These are phyloP conservation scores for Scomber scombrus DNA, from an alignment of 2,113 vertebrate species.

Conservation along the genomic window DNA sequence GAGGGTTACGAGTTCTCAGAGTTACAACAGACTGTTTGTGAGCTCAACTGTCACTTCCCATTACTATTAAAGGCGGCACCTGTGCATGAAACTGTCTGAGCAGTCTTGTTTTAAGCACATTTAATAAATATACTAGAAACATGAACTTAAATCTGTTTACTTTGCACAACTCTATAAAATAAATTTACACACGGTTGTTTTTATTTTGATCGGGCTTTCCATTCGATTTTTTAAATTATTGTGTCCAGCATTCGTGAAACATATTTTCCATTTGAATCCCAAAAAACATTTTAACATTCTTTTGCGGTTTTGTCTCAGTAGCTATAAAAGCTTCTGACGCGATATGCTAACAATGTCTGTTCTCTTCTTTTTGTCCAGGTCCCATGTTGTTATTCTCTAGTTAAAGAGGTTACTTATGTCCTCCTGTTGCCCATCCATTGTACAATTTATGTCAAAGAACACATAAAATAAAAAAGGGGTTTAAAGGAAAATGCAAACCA, in stretches of 20 bases:
- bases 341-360: constrained; percentile 33
- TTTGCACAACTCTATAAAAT: constrained; percentile 7
- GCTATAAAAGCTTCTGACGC: constrained; percentile 32
- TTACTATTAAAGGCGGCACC: constrained; percentile 69
- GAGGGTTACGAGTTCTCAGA: constrained; percentile 28
- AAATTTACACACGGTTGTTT: constrained; percentile 12
- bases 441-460: constrained; percentile 44
- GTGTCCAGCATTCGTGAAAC: neutral
- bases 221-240: neutral
- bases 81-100: constrained; percentile 23
- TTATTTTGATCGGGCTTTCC: neutral
- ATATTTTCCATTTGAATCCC: constrained; percentile 42
- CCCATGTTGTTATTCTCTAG: no score
- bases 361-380: constrained; percentile 23
- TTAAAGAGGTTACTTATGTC: constrained; percentile 18
- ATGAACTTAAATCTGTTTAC: constrained; percentile 25
- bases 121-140: constrained; percentile 13
- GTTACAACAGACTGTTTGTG: constrained; percentile 53
- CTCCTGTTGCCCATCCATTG: constrained; percentile 18
- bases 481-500: constrained; percentile 37
- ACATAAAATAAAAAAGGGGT: constrained; percentile 11
- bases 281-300: constrained; percentile 22
- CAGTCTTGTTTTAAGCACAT: neutral
- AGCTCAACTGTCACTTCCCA: constrained; percentile 62
- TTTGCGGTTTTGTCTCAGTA: constrained; percentile 26